Evolutionary conservation across 1,140 invertebrate genomes (phyloP).

Genomic region (Limonius californicus): DNA sequence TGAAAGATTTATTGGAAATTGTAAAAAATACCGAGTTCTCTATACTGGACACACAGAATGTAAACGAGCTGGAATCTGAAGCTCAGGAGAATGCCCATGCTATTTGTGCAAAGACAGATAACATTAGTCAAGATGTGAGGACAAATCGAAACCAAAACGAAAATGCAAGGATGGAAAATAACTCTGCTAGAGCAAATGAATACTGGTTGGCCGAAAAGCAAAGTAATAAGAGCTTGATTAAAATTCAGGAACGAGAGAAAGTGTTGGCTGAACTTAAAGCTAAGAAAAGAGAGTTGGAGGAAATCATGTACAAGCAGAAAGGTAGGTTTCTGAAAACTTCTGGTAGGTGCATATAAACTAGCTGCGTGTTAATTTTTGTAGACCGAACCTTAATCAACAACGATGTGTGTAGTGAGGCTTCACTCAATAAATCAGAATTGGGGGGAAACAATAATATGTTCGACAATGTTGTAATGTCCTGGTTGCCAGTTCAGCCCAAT

Average conservation of each 20-base stretch:
- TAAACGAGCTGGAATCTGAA: constrained; percentile 19
- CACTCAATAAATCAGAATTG: constrained; percentile 37
- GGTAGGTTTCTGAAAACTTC: constrained; percentile 26
- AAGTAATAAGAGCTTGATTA: constrained; percentile 37
- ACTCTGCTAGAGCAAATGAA: constrained; percentile 24
- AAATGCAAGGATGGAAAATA: constrained; percentile 16
- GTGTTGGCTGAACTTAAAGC: constrained; percentile 43
- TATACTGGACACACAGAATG: constrained; percentile 18
- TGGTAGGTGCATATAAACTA: too few relatives aligned
- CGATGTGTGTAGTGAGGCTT: constrained; percentile 24
- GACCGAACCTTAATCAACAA: constrained; percentile 31
- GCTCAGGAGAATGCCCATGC: constrained; percentile 31
- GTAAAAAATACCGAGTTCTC: constrained; percentile 40
- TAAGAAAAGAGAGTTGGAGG: constrained; percentile 46
- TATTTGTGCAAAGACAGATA: constrained; percentile 39
- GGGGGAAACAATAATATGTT: constrained; percentile 17
- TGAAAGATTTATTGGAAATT: constrained; percentile 45
- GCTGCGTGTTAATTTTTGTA: too few relatives aligned
- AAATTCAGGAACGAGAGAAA: constrained; percentile 33
- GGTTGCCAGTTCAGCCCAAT: constrained; percentile 23
- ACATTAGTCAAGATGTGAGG: constrained; percentile 39
- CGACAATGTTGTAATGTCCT: constrained; percentile 23
- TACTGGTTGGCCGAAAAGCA: constrained; percentile 31
- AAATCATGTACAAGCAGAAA: constrained; percentile 49
- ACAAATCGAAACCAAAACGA: constrained; percentile 27